Evolutionary conservation across 2,888 invertebrate genomes (phyloP), one percentile per base, ranked within the genome.

Genomic region (Anodontia alba): DNA sequence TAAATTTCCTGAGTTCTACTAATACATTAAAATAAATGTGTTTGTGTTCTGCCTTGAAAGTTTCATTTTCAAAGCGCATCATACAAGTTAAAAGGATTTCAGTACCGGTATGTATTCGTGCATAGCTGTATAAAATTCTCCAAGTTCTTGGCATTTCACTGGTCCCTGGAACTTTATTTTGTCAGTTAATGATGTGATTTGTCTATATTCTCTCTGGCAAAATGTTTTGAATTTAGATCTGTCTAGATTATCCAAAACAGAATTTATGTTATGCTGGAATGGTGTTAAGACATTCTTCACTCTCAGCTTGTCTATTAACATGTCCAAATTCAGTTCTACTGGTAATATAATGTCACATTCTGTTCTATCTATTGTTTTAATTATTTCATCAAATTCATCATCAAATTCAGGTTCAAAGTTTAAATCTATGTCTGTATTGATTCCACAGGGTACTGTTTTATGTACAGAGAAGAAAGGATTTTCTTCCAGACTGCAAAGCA

Each of bases 1-100:
- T 26, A 67, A 67, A 77, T 49, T 66, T 51, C 66, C 72, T 77
- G 20, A 77, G 46, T 67, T 72, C 72, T 26, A 72, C 67, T 38
- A 42, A 72, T 8, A 73, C 43, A 66, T 79, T 79, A 49, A 46
- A 79, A 43, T 70, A 73, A 36, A 79, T 74, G 46, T 79, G 74
- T 38, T 33, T 69, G n/a, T 79, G 54, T 51, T 71, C 54, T 51
- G 26, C 54, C 31, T 54, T 67, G 46, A 76, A 75, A 29, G 31
- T 8, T 57, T 69, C 62, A 46, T 57, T 70, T 31, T 79, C 78
- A 79, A 79, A 79, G 8, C 74, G 46, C 46, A 38, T 54, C 69
- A 79, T 57, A 36, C 73, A 70, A 38, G 23, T 73, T 36, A 70
- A 49, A 26, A 42, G 7, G 46, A 74, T 70, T 42, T 79, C 74